phyloP scores from a whole-genome alignment of 2,113 vertebrate species.

The Pyxicephalus adspersus region DNA sequence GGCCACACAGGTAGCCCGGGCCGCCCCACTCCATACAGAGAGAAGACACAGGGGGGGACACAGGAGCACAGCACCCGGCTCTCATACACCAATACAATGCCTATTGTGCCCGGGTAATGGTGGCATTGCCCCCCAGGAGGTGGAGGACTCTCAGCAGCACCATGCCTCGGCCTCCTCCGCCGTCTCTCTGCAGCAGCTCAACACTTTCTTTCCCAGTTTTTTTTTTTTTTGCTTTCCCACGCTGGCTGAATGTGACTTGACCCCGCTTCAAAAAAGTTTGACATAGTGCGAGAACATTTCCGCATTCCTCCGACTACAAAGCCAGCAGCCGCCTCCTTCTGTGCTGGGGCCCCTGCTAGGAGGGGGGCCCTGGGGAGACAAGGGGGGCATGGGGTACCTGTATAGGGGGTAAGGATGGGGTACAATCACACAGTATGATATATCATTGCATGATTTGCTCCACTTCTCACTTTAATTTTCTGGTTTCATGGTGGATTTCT shows the following conservation, averaged over 20 bases:
- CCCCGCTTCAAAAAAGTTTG: slow-evolving; percentile 98
- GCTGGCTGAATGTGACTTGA: slow-evolving; percentile 97
- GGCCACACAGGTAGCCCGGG: slow-evolving; percentile 93
- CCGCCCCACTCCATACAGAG: slow-evolving; percentile 63
- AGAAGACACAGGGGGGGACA: background rate
- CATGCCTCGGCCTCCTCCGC: background rate
- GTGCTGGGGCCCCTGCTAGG: slow-evolving; percentile 82
- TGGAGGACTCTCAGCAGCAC: background rate
- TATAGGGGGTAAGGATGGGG: too few relatives aligned
- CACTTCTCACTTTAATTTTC: too few relatives aligned
- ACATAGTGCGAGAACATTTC: slow-evolving; percentile 97
- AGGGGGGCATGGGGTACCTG: too few relatives aligned
- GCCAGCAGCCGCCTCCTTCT: slow-evolving; percentile 89
- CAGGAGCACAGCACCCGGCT: background rate
- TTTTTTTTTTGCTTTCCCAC: slow-evolving; percentile 86
- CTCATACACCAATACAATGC: slow-evolving; percentile 58
- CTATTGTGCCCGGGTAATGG: slow-evolving; percentile 56
- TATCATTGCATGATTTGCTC: too few relatives aligned
- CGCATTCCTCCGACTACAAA: slow-evolving; percentile 99
- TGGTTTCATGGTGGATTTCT: too few relatives aligned
- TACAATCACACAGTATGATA: too few relatives aligned
- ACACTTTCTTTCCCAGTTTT: slow-evolving; percentile 64
- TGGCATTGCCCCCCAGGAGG: background rate
- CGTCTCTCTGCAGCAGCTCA: slow-evolving; percentile 59
- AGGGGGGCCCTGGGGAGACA: too few relatives aligned